A percentile compares a stretch with the other conserved stretches of the same genome.
Evolutionary conservation across 1,140 invertebrate genomes (phyloP).

Genomic region (Eurosta solidaginis): DNA sequence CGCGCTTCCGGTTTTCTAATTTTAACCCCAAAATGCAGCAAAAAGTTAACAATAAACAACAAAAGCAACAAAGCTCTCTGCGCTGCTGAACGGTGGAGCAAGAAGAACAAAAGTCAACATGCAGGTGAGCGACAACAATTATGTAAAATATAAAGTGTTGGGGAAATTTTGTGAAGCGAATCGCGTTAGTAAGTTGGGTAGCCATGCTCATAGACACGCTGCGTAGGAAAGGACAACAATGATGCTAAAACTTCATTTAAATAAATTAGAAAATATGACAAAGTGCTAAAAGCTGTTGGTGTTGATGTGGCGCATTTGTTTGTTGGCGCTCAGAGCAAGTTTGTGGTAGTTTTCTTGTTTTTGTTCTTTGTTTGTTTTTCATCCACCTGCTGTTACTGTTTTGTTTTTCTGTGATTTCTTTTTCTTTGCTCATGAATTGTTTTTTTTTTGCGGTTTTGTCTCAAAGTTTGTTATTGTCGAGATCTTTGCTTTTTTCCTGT

Average conservation of each 20-base stretch:
- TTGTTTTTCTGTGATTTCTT: no score
- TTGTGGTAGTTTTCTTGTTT: neutral
- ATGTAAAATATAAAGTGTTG: constrained; percentile 2
- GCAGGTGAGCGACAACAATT: neutral
- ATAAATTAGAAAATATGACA: constrained; percentile 27
- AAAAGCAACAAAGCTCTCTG: neutral
- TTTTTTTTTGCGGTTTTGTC: no score
- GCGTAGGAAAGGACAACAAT: neutral
- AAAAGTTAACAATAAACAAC: neutral
- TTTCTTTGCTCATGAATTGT: no score
- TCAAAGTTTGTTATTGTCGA: no score
- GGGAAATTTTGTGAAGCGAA: no score
- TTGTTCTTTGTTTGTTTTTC: neutral
- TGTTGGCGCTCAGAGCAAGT: neutral
- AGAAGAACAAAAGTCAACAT: neutral
- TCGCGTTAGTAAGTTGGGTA: neutral
- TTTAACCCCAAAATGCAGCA: constrained; percentile 15
- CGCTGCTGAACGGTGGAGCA: neutral
- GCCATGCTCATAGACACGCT: neutral
- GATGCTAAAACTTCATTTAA: constrained; percentile 11
- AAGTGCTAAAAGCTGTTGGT: neutral
- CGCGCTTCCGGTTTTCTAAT: constrained; percentile 23
- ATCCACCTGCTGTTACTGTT: neutral
- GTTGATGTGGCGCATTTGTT: neutral
- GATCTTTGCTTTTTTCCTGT: no score